These are phyloP conservation scores for Eupithecia centaureata DNA, from an alignment of 2,888 invertebrate species.

Conservation along the genomic window DNA sequence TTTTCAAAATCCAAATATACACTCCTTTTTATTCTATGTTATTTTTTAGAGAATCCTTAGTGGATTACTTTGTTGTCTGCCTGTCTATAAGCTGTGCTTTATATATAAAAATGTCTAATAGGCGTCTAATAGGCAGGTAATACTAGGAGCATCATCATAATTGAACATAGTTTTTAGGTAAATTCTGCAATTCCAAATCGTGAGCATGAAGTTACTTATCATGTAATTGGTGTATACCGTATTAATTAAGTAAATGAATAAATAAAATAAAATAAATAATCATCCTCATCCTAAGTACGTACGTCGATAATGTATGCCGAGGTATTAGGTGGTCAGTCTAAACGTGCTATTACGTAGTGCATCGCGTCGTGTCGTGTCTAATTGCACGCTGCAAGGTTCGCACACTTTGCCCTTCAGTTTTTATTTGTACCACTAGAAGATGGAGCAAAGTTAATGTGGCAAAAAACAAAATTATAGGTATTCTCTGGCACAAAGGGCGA, in stretches of 20 bases:
- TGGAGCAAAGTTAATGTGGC: background rate
- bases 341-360: background rate
- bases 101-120: background rate
- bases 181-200: background rate
- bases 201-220: background rate
- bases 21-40: too few species aligned
- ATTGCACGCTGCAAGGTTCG: background rate
- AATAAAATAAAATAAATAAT: too few species aligned
- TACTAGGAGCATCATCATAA: background rate
- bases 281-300: background rate
- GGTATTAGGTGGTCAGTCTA: background rate
- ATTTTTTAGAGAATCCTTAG: too few species aligned
- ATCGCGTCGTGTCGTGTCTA: background rate
- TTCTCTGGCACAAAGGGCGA: too few species aligned
- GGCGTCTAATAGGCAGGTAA: too few species aligned
- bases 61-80: background rate
- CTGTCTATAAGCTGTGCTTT: background rate
- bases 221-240: too few species aligned
- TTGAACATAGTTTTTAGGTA: background rate
- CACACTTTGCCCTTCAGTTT: slow-evolving; percentile 1
- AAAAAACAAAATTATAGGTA: background rate
- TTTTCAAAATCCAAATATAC: too few species aligned
- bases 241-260: too few species aligned
- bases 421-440: background rate
- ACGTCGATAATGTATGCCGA: background rate